Percentiles rank a stretch among this genome's conserved stretches.
phyloP scores from a whole-genome alignment of 2,797 vertebrate genomes.

The Ambastaia sidthimunki region DNA sequence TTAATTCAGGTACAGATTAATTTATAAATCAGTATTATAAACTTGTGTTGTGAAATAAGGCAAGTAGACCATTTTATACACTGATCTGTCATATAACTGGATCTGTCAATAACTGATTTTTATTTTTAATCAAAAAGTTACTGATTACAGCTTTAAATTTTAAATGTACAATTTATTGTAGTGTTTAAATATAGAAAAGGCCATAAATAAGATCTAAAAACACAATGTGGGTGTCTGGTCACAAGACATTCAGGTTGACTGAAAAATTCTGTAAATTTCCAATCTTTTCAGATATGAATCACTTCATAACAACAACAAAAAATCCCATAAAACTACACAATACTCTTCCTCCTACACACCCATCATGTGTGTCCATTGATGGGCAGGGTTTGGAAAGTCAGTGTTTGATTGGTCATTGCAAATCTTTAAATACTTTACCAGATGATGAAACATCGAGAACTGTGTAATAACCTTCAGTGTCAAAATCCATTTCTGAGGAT shows the following conservation, averaged over 20 bases:
- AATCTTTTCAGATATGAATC: not conserved
- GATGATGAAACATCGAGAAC: not conserved
- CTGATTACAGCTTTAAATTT: too few species aligned
- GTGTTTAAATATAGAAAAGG: too few species aligned
- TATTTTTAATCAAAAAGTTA: too few species aligned
- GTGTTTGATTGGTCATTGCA: conserved; percentile 50
- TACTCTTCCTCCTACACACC: not conserved
- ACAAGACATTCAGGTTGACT: not conserved
- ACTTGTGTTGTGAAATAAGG: too few species aligned
- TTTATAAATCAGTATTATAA: too few species aligned
- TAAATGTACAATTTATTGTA: too few species aligned
- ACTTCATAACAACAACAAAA: not conserved
- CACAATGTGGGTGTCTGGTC: not conserved
- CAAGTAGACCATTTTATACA: too few species aligned
- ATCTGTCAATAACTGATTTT: too few species aligned
- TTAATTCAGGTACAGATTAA: too few species aligned
- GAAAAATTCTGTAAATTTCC: not conserved
- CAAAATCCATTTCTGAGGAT: not conserved
- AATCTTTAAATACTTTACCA: conserved; percentile 36
- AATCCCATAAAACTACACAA: not conserved
- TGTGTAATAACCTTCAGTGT: not conserved
- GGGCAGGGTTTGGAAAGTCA: conserved; percentile 27
- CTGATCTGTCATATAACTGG: too few species aligned
- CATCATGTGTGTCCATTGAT: not conserved
- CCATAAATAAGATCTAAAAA: not conserved